These are phyloP conservation scores for Aphidius ervi DNA, from an alignment of 1,140 invertebrate genomes.

Conservation along the genomic window DNA sequence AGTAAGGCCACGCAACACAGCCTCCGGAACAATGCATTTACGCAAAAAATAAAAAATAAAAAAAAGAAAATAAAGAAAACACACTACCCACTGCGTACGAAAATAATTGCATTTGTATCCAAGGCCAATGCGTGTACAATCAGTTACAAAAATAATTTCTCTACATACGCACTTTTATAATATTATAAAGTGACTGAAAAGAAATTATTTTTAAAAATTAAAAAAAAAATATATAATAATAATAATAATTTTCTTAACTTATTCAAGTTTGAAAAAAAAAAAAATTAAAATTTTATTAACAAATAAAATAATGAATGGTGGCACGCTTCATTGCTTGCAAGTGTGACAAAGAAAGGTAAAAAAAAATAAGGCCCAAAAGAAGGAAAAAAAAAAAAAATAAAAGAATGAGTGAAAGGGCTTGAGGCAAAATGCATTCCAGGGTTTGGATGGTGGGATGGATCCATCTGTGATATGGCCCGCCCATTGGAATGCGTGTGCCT, in stretches of 20 bases:
- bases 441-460: conserved; percentile 38
- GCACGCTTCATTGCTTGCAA: no score
- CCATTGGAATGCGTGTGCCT: conserved; percentile 49
- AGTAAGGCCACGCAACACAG: no score
- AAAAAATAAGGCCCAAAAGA: background rate
- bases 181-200: background rate
- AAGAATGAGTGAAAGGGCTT: conserved; percentile 1
- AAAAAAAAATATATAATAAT: no score
- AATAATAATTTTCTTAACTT: no score
- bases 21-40: background rate
- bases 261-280: no score
- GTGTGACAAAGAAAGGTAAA: no score
- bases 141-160: background rate
- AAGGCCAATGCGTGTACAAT: conserved; percentile 6
- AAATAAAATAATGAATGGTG: no score
- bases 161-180: background rate
- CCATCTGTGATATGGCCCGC: conserved; percentile 45
- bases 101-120: conserved; percentile 8
- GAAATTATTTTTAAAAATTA: no score
- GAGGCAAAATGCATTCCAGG: conserved; percentile 35
- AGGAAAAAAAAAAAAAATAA: conserved; percentile 8
- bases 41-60: background rate
- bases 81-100: background rate
- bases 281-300: no score
- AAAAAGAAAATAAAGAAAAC: background rate